These are phyloP conservation scores for Mastomys natalensis DNA, from an alignment of 2,113 vertebrate genomes.

Conservation along the genomic window DNA sequence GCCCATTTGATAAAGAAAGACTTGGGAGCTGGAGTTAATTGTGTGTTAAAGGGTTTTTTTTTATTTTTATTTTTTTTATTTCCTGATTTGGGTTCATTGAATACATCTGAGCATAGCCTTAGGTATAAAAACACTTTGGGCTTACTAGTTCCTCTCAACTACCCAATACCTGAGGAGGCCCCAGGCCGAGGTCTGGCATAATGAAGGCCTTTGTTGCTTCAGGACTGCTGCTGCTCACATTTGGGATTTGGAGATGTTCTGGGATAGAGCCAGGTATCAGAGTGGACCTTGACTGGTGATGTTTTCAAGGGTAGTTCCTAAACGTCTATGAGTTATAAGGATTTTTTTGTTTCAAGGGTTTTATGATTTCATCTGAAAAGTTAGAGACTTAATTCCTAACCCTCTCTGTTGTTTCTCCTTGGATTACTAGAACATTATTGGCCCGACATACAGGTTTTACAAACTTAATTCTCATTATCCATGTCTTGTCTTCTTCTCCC, in stretches of 20 bases:
- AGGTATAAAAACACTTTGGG: background rate
- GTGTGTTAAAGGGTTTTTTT: no score
- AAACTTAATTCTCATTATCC: background rate
- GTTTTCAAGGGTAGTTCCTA: background rate
- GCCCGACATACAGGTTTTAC: background rate
- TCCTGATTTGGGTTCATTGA: background rate
- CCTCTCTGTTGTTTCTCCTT: background rate
- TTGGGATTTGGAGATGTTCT: slow-evolving; percentile 12
- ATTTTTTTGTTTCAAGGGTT: background rate
- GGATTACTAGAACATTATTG: background rate
- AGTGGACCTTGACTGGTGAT: background rate
- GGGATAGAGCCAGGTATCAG: slow-evolving; percentile 42
- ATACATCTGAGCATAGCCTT: background rate
- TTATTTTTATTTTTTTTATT: background rate
- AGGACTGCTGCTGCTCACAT: background rate
- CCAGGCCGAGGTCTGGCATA: background rate
- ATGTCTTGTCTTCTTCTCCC: background rate
- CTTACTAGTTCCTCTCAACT: background rate
- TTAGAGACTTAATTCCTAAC: background rate
- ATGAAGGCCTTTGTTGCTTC: background rate
- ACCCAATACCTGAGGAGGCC: background rate
- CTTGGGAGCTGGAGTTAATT: background rate
- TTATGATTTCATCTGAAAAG: background rate
- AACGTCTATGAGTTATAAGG: background rate
- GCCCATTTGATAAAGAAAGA: background rate